A percentile compares a stretch with the other conserved stretches of the same genome.
Conservation (phyloP, 2,797 vertebrate genomes). For the Merluccius polli region DNA sequence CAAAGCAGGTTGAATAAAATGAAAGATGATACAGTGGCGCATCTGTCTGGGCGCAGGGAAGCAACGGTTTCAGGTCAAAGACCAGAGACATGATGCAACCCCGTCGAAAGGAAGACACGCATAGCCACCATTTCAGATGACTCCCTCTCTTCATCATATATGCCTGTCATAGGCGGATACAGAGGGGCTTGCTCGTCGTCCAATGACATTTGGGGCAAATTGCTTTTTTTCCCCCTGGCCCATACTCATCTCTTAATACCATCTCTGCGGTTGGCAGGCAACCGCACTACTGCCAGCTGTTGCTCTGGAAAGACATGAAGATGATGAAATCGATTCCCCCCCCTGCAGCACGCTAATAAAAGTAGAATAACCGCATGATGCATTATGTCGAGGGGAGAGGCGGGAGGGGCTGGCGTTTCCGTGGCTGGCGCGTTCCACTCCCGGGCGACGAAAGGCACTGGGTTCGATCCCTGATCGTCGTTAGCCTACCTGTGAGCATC, state of each 20-base stretch:
- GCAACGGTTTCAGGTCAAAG: constrained; percentile 19
- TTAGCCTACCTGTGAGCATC: no score
- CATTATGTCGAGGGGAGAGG: no score
- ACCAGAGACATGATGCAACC: neutral
- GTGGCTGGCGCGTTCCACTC: no score
- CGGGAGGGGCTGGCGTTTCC: no score
- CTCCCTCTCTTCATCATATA: constrained; percentile 10
- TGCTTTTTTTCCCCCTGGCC: constrained; percentile 32
- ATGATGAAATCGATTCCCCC: no score
- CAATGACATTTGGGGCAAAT: constrained; percentile 54
- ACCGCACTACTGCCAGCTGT: neutral
- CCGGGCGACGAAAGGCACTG: no score
- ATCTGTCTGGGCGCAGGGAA: neutral
- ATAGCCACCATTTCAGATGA: no score
- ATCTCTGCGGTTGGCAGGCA: constrained; percentile 26
- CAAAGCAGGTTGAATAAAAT: neutral
- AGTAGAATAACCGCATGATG: no score
- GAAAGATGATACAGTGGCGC: neutral
- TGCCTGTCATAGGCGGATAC: constrained; percentile 34
- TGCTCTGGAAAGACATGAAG: neutral
- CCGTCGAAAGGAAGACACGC: constrained; percentile 8
- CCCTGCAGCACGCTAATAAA: no score
- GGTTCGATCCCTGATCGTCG: no score
- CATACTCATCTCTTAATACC: constrained; percentile 47
- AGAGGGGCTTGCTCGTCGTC: constrained; percentile 15